Evolutionary conservation across 2,888 invertebrate genomes (phyloP), one percentile per base, ranked within the genome.

Genomic region (Coecobrya sp.): DNA sequence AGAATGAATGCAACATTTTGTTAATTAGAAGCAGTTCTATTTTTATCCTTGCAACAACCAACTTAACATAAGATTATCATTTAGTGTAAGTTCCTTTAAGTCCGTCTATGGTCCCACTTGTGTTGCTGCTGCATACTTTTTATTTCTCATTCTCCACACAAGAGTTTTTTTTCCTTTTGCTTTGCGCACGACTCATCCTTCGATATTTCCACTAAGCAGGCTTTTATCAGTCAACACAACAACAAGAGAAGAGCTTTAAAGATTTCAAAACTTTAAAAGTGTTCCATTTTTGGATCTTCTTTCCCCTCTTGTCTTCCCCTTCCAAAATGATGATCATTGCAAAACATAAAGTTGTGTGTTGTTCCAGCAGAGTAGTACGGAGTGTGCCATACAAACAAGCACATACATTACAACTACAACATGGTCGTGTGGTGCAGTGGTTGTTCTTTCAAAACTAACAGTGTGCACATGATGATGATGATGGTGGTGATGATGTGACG

Each of bases 241-340:
- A 8, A 10, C 25, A 27, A n/a, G 59, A 81, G 13, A 27, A 42
- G 13, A 22, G 36, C 4, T 7, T 55, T 10, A 79, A 8, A 11
- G 1, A 7, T 52, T 13, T 27, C 8, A 45, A 52, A 16, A 52
- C 49, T 65, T 45, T 84, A 85, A 85, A 89, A 85, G 19, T 85
- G 90, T 91, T 91, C 90, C 90, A 91, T 86, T 91, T 91, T 91
- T 91, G 90, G 90, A 68, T 70, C 82, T 16, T 25, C n/a, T 88
- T 49, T 88, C 81, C 70, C 73, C 68, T 73, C 55, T 70, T 13
- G 49, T 42, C 22, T 55, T 68, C 30, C 25, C 70, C 88, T 36
- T 81, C 25, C 10, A 65, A 65, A 36, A 88, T 27, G 65, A 62
- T 42, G 16, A n/a, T 16, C 68, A 36, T 27, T 1, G 2, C n/a